These are phyloP conservation scores for Branchinecta sandiegonensis DNA, from an alignment of 2,888 invertebrate species.

Conservation along the genomic window DNA sequence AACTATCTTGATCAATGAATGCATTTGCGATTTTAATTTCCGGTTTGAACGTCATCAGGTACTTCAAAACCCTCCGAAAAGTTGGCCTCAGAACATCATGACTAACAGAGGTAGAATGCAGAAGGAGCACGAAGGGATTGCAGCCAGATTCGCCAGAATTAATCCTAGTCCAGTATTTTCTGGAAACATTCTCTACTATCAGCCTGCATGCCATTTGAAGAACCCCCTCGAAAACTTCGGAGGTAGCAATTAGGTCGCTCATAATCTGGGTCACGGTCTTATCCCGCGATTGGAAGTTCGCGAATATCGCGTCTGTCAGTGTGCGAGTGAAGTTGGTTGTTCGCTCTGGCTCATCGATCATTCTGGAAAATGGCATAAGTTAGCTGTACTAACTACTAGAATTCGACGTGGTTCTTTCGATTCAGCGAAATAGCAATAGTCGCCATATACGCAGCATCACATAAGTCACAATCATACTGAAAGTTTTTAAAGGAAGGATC, in stretches of 20 bases:
- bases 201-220: background rate
- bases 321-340: too few species aligned
- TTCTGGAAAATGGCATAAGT: too few species aligned
- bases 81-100: background rate
- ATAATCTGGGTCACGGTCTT: background rate
- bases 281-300: too few species aligned
- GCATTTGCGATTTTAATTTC: background rate
- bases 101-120: background rate
- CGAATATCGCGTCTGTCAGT: too few species aligned
- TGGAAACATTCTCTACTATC: background rate
- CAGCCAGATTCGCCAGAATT: background rate
- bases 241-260: background rate
- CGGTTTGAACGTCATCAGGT: slow-evolving; percentile 7
- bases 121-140: background rate
- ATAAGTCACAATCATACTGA: too few species aligned
- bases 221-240: background rate
- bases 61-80: background rate
- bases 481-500: too few species aligned
- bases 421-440: too few species aligned
- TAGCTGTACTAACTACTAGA: too few species aligned
- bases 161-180: background rate
- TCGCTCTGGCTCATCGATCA: too few species aligned
- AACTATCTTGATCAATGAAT: background rate
- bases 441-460: too few species aligned
- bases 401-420: too few species aligned